Percentiles rank a stretch among this genome's conserved stretches.
Evolutionary conservation across 2,113 vertebrate genomes (phyloP).

Genomic region (Pygoscelis antarcticus): DNA sequence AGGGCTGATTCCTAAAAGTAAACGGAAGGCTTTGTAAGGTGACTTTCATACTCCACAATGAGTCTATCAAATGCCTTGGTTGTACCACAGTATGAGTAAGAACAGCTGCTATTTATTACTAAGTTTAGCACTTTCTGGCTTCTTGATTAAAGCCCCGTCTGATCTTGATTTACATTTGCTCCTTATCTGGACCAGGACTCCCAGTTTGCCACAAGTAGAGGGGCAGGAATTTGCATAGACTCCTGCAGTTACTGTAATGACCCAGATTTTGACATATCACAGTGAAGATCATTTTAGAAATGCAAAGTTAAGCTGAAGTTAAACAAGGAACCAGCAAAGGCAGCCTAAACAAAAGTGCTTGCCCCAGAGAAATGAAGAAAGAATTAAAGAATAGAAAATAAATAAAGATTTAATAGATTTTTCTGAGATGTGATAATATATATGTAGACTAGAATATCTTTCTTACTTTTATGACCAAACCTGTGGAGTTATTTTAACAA

Average conservation of each 20-base stretch:
- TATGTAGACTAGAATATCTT: not conserved
- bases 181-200: not conserved
- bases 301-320: not conserved
- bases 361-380: not conserved
- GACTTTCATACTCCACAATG: not conserved
- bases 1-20: not conserved
- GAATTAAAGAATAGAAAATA: fast-evolving
- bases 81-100: not conserved
- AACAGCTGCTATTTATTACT: not conserved
- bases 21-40: not conserved
- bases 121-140: not conserved
- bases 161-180: not conserved
- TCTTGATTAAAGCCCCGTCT: fast-evolving
- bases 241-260: not conserved
- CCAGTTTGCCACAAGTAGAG: not conserved
- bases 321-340: not conserved
- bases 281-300: not conserved
- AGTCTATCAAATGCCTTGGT: fast-evolving
- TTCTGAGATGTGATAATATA: not conserved
- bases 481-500: not conserved
- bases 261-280: not conserved
- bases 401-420: not conserved
- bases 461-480: not conserved
- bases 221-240: not conserved
- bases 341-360: not conserved